A percentile compares a stretch with the other conserved stretches of the same genome.
Conservation (phyloP, 2,888 invertebrate genomes). For the Actias luna region DNA sequence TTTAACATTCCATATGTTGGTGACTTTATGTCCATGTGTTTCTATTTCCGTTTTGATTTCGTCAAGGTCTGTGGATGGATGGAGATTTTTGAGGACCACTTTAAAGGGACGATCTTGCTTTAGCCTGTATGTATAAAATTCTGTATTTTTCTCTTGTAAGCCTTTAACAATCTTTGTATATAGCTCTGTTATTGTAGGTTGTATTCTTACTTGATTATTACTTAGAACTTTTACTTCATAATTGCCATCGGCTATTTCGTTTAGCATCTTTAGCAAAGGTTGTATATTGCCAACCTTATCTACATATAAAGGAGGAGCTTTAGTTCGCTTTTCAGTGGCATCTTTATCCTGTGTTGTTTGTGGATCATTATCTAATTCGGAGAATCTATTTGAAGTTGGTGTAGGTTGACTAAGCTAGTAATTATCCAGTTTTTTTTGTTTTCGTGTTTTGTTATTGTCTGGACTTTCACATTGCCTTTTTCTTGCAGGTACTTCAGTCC, state of each 20-base stretch:
- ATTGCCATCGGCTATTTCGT: not conserved
- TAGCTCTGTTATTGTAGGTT: conserved; percentile 15
- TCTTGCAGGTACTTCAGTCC: conserved; percentile 89
- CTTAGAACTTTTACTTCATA: conserved; percentile 25
- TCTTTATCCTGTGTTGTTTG: not conserved
- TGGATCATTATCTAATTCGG: not conserved
- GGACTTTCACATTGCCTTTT: conserved; percentile 88
- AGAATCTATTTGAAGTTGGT: conserved; percentile 15
- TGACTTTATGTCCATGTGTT: not conserved
- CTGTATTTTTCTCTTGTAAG: conserved; percentile 19
- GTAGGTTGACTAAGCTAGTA: conserved; percentile 4
- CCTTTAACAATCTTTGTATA: conserved; percentile 20
- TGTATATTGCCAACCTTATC: conserved; percentile 19
- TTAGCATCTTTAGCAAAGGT: conserved; percentile 16
- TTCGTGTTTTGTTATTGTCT: conserved; percentile 83
- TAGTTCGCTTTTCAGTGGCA: not conserved
- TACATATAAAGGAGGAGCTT: conserved; percentile 18
- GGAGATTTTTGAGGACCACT: conserved; percentile 20
- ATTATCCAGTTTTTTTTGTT: conserved; percentile 8
- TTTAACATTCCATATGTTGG: conserved; percentile 21
- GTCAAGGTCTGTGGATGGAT: not conserved
- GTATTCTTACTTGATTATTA: conserved; percentile 25
- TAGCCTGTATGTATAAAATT: conserved; percentile 23
- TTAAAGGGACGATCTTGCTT: conserved; percentile 22
- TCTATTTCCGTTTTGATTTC: conserved; percentile 17